These are phyloP conservation scores for Lepidocyrtoides sp. DNA, from an alignment of 2,888 invertebrate genomes.

Conservation along the genomic window DNA sequence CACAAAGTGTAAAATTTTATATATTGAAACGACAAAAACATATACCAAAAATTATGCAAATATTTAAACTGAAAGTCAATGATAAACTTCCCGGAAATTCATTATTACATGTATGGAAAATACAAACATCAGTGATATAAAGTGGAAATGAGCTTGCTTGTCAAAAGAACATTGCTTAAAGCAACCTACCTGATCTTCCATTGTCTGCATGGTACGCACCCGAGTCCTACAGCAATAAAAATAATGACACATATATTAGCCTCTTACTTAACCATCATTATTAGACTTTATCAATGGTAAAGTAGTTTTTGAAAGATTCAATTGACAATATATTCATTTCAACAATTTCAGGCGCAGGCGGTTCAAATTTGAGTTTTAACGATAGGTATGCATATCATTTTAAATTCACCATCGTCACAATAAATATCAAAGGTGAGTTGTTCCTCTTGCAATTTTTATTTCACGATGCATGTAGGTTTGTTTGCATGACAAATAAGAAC, in stretches of 20 bases:
- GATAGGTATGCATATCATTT: neutral
- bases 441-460: neutral
- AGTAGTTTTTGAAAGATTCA: neutral
- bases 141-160: neutral
- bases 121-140: too few species aligned
- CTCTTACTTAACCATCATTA: neutral
- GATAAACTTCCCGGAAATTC: too few species aligned
- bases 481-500: neutral
- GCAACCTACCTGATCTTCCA: conserved; percentile 81
- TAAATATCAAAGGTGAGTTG: conserved; percentile 12
- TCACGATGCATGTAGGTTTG: neutral
- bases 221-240: conserved; percentile 39
- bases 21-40: too few species aligned
- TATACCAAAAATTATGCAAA: too few species aligned
- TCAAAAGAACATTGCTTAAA: neutral
- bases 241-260: neutral
- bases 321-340: neutral
- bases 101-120: too few species aligned
- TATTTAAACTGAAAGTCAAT: too few species aligned
- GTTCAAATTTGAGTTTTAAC: too few species aligned
- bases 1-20: too few species aligned
- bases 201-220: conserved; percentile 75
- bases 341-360: too few species aligned
- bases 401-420: neutral
- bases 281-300: neutral